Base-by-base conservation (phyloP, 2,888 invertebrate species). In the Hirtodrosophila alboralis region DNA sequence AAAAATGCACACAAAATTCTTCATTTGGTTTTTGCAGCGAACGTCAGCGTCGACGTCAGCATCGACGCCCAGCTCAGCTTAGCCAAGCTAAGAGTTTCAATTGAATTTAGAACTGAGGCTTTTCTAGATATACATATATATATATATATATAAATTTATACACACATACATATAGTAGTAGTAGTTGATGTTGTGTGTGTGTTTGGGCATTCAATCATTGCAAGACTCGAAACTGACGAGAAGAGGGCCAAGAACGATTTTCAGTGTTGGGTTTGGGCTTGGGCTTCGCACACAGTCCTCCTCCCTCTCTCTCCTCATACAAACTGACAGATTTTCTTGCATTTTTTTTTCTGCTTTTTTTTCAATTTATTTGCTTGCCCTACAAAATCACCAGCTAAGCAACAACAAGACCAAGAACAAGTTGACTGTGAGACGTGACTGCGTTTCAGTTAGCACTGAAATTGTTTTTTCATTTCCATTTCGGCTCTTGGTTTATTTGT, bases 311-410 rank as follows among this genome's bases (percentile, higher is more conserved):
- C n/a, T 18, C 10, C 37, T 33, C 38, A 30, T 37, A 12, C 45
- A 9, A 27, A n/a, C 75, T 70, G 59, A 79, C 59, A 66, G 84
- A 84, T 79, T 57, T 53, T 18, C 53, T 51, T 67, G 48, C 57
- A 37, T 43, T 47, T 49, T 30, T 41, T 58, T 47, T 30, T 14
- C 16, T 26, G 1, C 48, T 13, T 65, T 57, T 48, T 61, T 84
- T 75, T 72, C 68, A 79, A 86, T 79, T 80, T 79, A 84, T 84
- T 86, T 84, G 78, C 86, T 84, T 86, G 79, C 78, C 73, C 66
- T 60, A 76, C 53, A 84, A 84, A 78, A 67, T 70, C 83, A 66
- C 43, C 61, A 76, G 56, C 70, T 57, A 57, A 75, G 52, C 80
- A 80, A 53, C 51, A 75, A 70, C 57, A 60, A 57, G 54, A 68